Evolutionary conservation across 2,797 vertebrate species (phyloP), one percentile per base, ranked within the genome.

Genomic region (Ctenopoma kingsleyae): DNA sequence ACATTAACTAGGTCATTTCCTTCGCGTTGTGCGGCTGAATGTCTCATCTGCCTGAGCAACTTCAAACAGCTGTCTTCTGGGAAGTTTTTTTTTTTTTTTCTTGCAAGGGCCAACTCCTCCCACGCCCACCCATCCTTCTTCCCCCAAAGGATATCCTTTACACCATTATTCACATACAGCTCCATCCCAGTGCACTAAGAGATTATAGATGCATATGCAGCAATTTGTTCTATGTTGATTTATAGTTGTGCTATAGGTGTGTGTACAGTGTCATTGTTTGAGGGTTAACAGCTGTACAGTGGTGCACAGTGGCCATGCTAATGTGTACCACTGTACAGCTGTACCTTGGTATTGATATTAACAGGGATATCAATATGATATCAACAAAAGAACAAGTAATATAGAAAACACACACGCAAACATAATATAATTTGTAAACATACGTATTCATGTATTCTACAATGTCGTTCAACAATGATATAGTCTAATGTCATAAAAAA

Each of bases 1-100:
- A 84, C 67, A 78, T 75, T 83, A 88, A 80, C 47, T 81, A 80
- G 86, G 84, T 72, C 51, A 51, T 84, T 83, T 83, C 71, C 68
- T 67, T 36, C 2, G 1, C 71, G 74, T 73, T 54, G 20, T 47
- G 57, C 71, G 15, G 23, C 72, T n/a, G 44, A 67, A 64, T 41
- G 67, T 79, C 60, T 81, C 58, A 47, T 83, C 78, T 81, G 40
- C 63, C 50, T 63, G 56, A 66, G 47, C 54, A 69, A 74, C 90
- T 83, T 87, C 76, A 85, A 88, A 87, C 67, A 44, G 50, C 20
- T 58, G 51, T 83, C 59, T 86, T 70, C 16, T 48, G 67, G 69
- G 40, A 62, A 63, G 40, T 49, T 22, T 46, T 55, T 61, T 76
- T 41, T 43, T 19, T 51, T 56, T 61, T 77, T 61, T 81, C 69